A percentile compares a stretch with the other conserved stretches of the same genome.
These are phyloP conservation scores for Thecophora atra DNA, from an alignment of 2,888 invertebrate species.

Conservation along the genomic window DNA sequence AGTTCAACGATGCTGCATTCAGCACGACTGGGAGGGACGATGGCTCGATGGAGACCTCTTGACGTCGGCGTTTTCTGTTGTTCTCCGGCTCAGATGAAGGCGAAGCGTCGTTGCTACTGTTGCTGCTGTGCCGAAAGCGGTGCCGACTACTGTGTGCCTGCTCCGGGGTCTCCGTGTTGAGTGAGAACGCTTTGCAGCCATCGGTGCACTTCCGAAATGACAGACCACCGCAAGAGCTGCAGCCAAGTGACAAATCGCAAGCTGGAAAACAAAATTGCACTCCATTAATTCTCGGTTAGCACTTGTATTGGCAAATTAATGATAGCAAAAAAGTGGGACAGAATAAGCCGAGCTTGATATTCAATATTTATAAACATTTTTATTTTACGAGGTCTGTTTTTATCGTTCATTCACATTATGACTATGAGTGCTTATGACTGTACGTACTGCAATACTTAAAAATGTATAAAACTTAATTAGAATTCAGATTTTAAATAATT, in stretches of 20 bases:
- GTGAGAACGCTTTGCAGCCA: background rate
- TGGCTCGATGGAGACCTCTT: slow-evolving; percentile 8
- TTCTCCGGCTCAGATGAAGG: slow-evolving; percentile 1
- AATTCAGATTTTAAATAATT: no score
- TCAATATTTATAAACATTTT: slow-evolving; percentile 11
- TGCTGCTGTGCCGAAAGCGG: slow-evolving; percentile 21
- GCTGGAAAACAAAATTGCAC: slow-evolving; percentile 8
- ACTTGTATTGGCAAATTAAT: background rate
- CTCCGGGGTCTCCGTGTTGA: no score
- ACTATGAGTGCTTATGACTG: background rate
- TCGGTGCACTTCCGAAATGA: slow-evolving; percentile 11
- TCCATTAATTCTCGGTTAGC: background rate
- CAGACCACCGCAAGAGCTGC: slow-evolving; percentile 14
- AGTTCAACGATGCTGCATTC: background rate
- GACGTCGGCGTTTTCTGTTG: slow-evolving; percentile 15
- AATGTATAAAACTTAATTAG: no score
- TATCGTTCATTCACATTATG: background rate
- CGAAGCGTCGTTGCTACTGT: slow-evolving; percentile 2
- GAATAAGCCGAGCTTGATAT: background rate
- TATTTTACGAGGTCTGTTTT: background rate
- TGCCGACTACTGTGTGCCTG: slow-evolving; percentile 16
- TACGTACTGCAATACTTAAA: no score
- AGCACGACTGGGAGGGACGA: background rate
- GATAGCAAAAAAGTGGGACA: background rate
- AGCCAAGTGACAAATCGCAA: slow-evolving; percentile 6